Conservation (phyloP, 2,113 vertebrate genomes). For the Menidia beryllina region DNA sequence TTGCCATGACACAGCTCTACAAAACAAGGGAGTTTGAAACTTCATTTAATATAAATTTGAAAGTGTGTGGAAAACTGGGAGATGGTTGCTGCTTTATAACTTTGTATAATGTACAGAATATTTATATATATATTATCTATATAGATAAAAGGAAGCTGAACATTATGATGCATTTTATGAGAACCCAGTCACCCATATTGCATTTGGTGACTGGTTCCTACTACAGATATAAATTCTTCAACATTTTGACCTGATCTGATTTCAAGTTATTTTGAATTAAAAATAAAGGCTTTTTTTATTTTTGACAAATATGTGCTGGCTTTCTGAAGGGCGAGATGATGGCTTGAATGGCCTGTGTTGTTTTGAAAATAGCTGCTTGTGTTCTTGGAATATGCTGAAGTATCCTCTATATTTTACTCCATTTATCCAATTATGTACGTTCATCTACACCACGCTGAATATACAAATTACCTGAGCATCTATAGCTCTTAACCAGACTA, state of each 20-base stretch:
- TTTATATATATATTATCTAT: no score
- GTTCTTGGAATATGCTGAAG: background rate
- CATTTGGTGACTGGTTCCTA: background rate
- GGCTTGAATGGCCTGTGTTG: background rate
- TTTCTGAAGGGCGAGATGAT: background rate
- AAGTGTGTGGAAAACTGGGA: background rate
- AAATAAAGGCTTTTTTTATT: no score
- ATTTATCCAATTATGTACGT: background rate
- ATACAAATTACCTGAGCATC: background rate
- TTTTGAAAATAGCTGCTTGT: background rate
- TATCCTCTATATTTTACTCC: background rate
- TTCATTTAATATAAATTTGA: background rate
- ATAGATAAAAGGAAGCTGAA: background rate
- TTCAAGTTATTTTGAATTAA: no score
- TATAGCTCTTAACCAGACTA: no score
- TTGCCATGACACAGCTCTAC: background rate
- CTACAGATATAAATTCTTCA: background rate
- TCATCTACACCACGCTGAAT: conserved; percentile 4
- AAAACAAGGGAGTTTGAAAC: background rate
- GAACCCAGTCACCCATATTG: background rate
- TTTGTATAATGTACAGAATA: no score
- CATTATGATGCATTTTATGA: background rate
- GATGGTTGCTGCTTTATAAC: no score
- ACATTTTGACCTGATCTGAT: conserved; percentile 4
- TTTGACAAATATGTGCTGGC: background rate